A percentile compares a stretch with the other conserved stretches of the same genome.
phyloP scores from a whole-genome alignment of 2,797 vertebrate genomes.

The Cryptoprocta ferox region DNA sequence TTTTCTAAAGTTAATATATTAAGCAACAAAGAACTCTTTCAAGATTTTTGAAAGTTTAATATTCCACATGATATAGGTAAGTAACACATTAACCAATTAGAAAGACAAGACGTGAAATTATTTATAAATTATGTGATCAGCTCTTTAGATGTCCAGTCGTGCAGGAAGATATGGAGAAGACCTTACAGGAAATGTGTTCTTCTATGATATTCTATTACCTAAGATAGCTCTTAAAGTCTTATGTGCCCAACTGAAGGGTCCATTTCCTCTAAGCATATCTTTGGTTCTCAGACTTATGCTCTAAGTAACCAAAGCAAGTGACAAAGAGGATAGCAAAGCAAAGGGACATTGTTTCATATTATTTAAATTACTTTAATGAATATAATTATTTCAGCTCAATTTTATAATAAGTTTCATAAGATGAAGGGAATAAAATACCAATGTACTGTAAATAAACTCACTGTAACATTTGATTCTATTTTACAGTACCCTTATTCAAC shows the following conservation, averaged over 20 bases:
- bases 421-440: neutral
- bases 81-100: neutral
- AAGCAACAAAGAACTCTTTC: neutral
- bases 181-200: slow-evolving; percentile 81
- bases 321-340: slow-evolving; percentile 82
- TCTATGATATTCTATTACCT: slow-evolving; percentile 80
- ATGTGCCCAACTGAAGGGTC: slow-evolving; percentile 79
- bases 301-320: slow-evolving; percentile 76
- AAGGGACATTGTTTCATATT: slow-evolving; percentile 73
- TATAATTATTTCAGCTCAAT: neutral
- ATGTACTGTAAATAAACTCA: neutral
- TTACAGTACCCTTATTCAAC: neutral
- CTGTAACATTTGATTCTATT: neutral
- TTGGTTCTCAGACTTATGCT: slow-evolving; percentile 81
- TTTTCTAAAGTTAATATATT: neutral
- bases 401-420: neutral
- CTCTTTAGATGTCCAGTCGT: slow-evolving; percentile 81
- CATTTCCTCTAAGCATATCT: slow-evolving; percentile 80
- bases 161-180: slow-evolving; percentile 84
- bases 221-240: slow-evolving; percentile 82
- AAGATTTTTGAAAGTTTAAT: neutral
- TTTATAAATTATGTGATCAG: neutral
- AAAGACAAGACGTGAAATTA: neutral
- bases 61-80: neutral
- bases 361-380: neutral